Percentiles rank a stretch among this genome's conserved stretches.
Conservation (phyloP, 2,113 vertebrate genomes). For the Scomber colias region DNA sequence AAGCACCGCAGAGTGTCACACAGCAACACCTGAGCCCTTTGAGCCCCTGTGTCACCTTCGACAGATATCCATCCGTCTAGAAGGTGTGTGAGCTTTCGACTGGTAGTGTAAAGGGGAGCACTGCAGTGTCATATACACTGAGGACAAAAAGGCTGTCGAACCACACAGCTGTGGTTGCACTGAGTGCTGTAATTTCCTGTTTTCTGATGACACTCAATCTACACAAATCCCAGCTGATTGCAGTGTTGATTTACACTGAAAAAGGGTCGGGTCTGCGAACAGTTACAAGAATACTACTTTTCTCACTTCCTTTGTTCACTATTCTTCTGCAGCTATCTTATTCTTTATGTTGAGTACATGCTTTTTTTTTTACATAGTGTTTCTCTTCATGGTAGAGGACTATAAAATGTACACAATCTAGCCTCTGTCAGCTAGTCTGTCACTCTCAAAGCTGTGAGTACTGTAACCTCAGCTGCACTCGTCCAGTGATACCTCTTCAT, state of each 20-base stretch:
- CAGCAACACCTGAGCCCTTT: not conserved
- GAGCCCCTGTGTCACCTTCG: not conserved
- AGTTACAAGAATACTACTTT: slow-evolving; percentile 9
- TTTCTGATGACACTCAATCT: slow-evolving; percentile 51
- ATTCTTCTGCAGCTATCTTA: not conserved
- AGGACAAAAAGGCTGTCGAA: slow-evolving; percentile 40
- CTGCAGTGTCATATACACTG: slow-evolving; percentile 8
- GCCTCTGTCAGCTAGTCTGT: no score
- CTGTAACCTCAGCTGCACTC: no score
- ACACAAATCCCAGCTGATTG: slow-evolving; percentile 57
- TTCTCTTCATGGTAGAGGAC: not conserved
- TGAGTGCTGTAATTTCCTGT: slow-evolving; percentile 68
- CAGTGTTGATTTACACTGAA: slow-evolving; percentile 37
- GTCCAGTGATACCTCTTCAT: no score
- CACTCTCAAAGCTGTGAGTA: not conserved
- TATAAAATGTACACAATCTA: not conserved
- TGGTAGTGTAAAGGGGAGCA: not conserved
- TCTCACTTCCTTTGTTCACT: not conserved
- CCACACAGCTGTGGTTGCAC: slow-evolving; percentile 48
- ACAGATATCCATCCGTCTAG: not conserved
- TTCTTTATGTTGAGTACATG: not conserved
- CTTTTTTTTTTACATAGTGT: not conserved
- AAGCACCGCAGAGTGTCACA: no score
- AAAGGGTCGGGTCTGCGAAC: not conserved
- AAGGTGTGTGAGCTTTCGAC: not conserved